Base-by-base conservation (phyloP, 2,797 vertebrate genomes). In the Prionace glauca region DNA sequence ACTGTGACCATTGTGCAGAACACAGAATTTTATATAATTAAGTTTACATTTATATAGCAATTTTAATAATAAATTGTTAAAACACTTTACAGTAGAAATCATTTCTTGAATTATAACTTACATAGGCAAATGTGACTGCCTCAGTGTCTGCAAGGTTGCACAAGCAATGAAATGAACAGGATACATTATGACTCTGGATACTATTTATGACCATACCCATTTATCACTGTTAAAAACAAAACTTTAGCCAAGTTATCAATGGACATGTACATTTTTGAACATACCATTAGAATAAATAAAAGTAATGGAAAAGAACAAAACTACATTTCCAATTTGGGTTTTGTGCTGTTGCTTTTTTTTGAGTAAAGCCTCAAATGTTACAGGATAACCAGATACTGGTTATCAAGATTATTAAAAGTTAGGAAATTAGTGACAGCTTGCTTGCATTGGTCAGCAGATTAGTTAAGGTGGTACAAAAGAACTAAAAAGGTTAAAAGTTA, bases 401-500 rank as follows among this genome's bases (percentile, higher is more conserved):
- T 0, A 7, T 72, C 71, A 72, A 72, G 24, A 29, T 72, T 72
- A 29, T 72, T 22, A 72, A 72, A 72, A 9, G 29, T 74, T 32
- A 74, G 26, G 9, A 32, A 74, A 11, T 32, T 74, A 74, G 10
- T 12, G 29, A 74, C 29, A 74, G 72, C 29, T 32, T 74, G 72
- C 26, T 74, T 84, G 36, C 81, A 36, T 20, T 45, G 20, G 16
- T 84, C 36, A 84, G 36, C 81, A 45, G 41, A 84, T 32, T 29
- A 16, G 36, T 84, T 45, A 45, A 45, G 41, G 18, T 1, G 16
- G 0, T 1, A 84, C 36, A 84, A 84, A 96, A 96, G 32, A 56
- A 91, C 96, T 71, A 72, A 26, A 22, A 84, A 56, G 90, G 5
- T 95, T 71, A 56, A 26, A 87, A 60, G 60, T 84, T 12, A 65